Conservation (phyloP, 2,797 vertebrate genomes). For the Chloroceryle inda region DNA sequence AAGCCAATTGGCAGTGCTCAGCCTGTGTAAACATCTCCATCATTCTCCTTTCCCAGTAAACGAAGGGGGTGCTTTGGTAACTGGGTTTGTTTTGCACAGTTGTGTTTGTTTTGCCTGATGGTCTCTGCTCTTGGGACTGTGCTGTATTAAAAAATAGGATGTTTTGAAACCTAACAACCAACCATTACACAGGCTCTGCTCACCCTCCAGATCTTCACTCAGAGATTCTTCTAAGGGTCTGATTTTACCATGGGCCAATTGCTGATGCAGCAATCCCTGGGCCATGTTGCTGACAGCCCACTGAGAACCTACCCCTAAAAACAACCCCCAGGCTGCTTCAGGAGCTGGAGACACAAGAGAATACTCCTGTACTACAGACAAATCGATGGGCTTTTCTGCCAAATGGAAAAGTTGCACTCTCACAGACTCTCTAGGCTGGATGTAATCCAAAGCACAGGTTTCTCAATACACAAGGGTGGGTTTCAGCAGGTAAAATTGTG, state of each 20-base stretch:
- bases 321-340: background rate
- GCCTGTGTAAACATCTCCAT: background rate
- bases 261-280: accelerated
- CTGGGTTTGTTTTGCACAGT: constrained; percentile 27
- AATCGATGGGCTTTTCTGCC: background rate
- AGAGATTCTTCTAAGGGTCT: background rate
- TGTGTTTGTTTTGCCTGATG: constrained; percentile 33
- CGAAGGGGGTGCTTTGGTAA: background rate
- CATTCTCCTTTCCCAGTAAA: background rate
- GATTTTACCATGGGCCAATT: background rate
- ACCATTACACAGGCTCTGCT: background rate
- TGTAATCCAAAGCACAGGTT: background rate
- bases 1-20: background rate
- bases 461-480: background rate
- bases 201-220: background rate
- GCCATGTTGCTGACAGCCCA: background rate
- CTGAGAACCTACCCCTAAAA: background rate
- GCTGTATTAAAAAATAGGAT: background rate
- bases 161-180: background rate
- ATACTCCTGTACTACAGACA: background rate
- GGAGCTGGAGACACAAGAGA: background rate
- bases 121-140: background rate
- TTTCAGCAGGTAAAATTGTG: background rate
- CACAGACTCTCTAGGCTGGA: background rate
- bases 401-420: background rate